These are phyloP conservation scores for Tupaia tana DNA, from an alignment of 2,113 vertebrate species.

Conservation along the genomic window DNA sequence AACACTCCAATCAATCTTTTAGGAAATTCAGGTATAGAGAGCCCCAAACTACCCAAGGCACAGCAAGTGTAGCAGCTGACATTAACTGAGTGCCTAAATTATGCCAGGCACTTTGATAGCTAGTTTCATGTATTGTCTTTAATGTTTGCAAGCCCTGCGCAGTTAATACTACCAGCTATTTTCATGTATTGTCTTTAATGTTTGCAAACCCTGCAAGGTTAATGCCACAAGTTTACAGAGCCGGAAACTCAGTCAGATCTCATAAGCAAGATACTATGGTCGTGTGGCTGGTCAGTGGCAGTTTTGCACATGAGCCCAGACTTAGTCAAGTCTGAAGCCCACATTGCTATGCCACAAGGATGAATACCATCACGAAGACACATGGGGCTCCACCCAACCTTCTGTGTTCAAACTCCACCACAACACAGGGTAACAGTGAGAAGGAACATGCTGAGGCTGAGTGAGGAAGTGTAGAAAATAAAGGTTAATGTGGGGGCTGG, in stretches of 20 bases:
- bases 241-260: neutral
- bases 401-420: neutral
- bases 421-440: neutral
- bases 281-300: neutral
- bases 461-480: neutral
- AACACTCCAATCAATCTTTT: neutral
- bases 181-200: too few species aligned
- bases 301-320: neutral
- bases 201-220: too few species aligned
- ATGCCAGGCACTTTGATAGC: neutral
- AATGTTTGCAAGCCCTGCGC: neutral
- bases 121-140: neutral
- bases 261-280: neutral
- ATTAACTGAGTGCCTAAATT: neutral
- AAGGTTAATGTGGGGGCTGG: too few species aligned
- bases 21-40: neutral
- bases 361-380: neutral
- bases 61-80: neutral
- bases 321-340: neutral
- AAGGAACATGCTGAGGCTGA: neutral
- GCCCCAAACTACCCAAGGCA: neutral
- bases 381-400: neutral
- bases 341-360: neutral
- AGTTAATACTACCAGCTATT: neutral
- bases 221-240: neutral